Percentiles rank a stretch among this genome's conserved stretches.
Conservation (phyloP, 2,888 invertebrate species). For the Dryobota labecula region DNA sequence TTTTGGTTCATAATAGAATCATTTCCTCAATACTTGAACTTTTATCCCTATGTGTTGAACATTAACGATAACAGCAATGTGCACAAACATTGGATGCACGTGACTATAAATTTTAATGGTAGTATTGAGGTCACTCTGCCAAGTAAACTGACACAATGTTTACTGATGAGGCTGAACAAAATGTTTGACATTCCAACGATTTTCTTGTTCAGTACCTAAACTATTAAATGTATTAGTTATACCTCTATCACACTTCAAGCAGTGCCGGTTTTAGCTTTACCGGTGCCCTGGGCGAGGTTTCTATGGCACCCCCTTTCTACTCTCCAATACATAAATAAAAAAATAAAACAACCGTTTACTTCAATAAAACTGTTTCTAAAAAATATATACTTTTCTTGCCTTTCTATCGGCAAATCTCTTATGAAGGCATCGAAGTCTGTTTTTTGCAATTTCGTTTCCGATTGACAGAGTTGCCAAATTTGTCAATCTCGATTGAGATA, state of each 20-base stretch:
- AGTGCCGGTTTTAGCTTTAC: too few species aligned
- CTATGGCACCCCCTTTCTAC: too few species aligned
- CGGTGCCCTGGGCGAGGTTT: too few species aligned
- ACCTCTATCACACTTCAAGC: not conserved
- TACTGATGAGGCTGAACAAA: conserved; percentile 17
- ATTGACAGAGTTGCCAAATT: too few species aligned
- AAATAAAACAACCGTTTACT: too few species aligned
- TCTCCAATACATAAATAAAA: too few species aligned
- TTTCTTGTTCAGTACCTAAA: not conserved
- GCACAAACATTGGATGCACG: conserved; percentile 41
- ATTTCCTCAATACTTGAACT: conserved; percentile 32
- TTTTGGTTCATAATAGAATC: conserved; percentile 34
- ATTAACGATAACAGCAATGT: conserved; percentile 34
- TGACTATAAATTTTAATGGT: conserved; percentile 25
- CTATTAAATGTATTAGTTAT: not conserved
- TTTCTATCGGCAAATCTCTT: too few species aligned
- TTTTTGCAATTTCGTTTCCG: too few species aligned
- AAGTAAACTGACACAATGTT: conserved; percentile 35
- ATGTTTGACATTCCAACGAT: not conserved
- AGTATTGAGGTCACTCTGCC: conserved; percentile 36
- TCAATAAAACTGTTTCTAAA: too few species aligned
- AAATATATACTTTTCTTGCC: too few species aligned
- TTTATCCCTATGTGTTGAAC: conserved; percentile 30
- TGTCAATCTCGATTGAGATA: too few species aligned
- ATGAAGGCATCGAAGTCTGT: too few species aligned